Evolutionary conservation across 1,140 invertebrate genomes (phyloP).

Genomic region (Lordiphosa clarofinis): DNA sequence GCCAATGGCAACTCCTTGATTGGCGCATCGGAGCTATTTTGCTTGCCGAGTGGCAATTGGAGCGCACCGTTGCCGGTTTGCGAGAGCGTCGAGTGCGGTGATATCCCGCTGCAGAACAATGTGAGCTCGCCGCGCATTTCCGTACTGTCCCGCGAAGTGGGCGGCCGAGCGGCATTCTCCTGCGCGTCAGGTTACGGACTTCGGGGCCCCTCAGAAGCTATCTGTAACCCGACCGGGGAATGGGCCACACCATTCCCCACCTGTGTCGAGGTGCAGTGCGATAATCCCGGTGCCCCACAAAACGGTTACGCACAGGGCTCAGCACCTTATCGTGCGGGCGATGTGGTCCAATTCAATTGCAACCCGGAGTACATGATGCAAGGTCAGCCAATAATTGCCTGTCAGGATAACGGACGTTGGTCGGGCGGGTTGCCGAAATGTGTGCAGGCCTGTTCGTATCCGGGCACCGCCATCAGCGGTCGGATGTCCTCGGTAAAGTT

Average conservation of each 20-base stretch:
- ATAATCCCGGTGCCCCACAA: conserved; percentile 84
- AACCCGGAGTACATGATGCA: conserved; percentile 93
- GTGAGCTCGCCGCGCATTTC: conserved; percentile 84
- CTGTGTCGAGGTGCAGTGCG: conserved; percentile 90
- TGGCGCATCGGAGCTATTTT: conserved; percentile 86
- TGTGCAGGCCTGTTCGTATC: conserved; percentile 91
- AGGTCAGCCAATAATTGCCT: conserved; percentile 90
- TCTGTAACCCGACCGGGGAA: conserved; percentile 88
- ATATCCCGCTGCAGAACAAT: conserved; percentile 81
- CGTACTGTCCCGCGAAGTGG: conserved; percentile 87
- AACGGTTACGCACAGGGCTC: conserved; percentile 88
- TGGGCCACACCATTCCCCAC: conserved; percentile 88
- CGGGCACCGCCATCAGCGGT: conserved; percentile 90
- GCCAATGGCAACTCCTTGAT: conserved; percentile 90
- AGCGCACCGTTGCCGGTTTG: conserved; percentile 89
- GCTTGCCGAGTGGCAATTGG: conserved; percentile 91
- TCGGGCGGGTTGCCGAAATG: conserved; percentile 91
- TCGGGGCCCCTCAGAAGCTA: conserved; percentile 86
- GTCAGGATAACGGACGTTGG: conserved; percentile 94
- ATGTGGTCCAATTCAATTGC: conserved; percentile 92
- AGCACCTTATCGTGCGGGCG: conserved; percentile 88
- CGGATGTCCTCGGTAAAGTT: conserved; percentile 92
- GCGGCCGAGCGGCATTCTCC: conserved; percentile 88
- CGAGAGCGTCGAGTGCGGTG: conserved; percentile 90
- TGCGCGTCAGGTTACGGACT: conserved; percentile 90